A percentile compares a stretch with the other conserved stretches of the same genome.
phyloP scores from a whole-genome alignment of 2,888 invertebrate species.

The Parnassius orleans region DNA sequence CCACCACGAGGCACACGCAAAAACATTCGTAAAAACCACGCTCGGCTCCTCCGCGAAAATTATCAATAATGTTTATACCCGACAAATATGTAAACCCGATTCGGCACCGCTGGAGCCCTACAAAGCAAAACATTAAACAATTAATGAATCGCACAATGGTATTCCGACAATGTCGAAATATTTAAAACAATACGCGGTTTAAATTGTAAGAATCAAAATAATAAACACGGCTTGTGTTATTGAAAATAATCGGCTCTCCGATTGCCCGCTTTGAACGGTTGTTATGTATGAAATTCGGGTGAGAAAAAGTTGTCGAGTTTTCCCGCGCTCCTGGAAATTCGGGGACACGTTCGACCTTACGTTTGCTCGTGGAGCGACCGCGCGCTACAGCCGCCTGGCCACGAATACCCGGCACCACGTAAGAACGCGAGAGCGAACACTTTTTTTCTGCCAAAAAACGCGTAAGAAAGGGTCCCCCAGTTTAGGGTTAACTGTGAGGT shows the following conservation, averaged over 20 bases:
- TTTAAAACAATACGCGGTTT: conserved; percentile 71
- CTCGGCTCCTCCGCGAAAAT: conserved; percentile 72
- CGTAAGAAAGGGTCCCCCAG: conserved; percentile 62
- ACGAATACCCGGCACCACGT: conserved; percentile 62
- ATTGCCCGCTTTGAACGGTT: conserved; percentile 39
- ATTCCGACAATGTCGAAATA: conserved; percentile 71
- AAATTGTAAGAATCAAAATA: conserved; percentile 68
- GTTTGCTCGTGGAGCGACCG: conserved; percentile 58
- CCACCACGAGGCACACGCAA: conserved; percentile 70
- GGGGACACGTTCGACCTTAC: conserved; percentile 41
- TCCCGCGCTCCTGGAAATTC: conserved; percentile 70
- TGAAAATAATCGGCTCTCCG: conserved; percentile 50
- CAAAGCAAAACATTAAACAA: conserved; percentile 51
- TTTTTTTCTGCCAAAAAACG: conserved; percentile 75
- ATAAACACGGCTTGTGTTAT: conserved; percentile 63
- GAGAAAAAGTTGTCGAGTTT: conserved; percentile 53
- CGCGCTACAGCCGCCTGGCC: conserved; percentile 66
- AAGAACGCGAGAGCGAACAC: conserved; percentile 46
- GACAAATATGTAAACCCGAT: conserved; percentile 66
- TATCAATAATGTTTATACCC: conserved; percentile 73
- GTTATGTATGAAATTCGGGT: conserved; percentile 40
- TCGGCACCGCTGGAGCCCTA: conserved; percentile 59
- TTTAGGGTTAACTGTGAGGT: conserved; percentile 72
- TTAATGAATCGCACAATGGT: conserved; percentile 67
- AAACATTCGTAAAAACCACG: conserved; percentile 79